A percentile compares a stretch with the other conserved stretches of the same genome.
Evolutionary conservation across 2,113 vertebrate species (phyloP).

Genomic region (Strix uralensis): DNA sequence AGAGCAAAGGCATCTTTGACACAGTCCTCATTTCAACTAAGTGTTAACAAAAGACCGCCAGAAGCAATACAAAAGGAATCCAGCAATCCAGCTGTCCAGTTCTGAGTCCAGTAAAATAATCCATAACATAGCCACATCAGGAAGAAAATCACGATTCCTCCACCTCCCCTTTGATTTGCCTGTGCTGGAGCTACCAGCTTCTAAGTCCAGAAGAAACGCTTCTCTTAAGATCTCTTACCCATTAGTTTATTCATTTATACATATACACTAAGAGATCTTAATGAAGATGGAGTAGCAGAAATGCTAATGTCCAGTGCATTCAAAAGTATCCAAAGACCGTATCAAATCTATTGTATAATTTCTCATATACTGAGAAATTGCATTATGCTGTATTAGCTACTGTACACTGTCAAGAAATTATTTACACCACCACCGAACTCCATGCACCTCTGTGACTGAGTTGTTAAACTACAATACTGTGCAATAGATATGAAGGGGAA

Average conservation of each 20-base stretch:
- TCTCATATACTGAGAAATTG: not conserved
- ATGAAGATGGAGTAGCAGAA: not conserved
- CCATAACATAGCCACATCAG: not conserved
- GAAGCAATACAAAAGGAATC: not conserved
- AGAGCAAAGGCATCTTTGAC: not conserved
- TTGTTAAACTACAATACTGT: not conserved
- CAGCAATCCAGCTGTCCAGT: not conserved
- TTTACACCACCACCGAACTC: not conserved
- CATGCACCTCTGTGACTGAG: not conserved
- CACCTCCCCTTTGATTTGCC: constrained; percentile 16
- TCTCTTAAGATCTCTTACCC: not conserved
- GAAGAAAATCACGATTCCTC: constrained; percentile 1
- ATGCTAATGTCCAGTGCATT: not conserved
- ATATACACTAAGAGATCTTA: not conserved
- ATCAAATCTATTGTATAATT: not conserved
- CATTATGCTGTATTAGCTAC: not conserved
- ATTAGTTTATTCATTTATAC: not conserved
- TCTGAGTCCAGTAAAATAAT: constrained; percentile 32
- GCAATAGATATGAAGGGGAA: not conserved
- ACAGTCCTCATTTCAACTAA: not conserved
- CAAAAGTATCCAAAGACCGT: not conserved
- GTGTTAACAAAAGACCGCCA: not conserved
- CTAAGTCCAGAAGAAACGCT: not conserved
- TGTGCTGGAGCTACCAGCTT: not conserved
- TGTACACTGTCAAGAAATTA: not conserved